Base-by-base conservation (phyloP, 1,140 invertebrate species). In the Hirudo medicinalis region DNA sequence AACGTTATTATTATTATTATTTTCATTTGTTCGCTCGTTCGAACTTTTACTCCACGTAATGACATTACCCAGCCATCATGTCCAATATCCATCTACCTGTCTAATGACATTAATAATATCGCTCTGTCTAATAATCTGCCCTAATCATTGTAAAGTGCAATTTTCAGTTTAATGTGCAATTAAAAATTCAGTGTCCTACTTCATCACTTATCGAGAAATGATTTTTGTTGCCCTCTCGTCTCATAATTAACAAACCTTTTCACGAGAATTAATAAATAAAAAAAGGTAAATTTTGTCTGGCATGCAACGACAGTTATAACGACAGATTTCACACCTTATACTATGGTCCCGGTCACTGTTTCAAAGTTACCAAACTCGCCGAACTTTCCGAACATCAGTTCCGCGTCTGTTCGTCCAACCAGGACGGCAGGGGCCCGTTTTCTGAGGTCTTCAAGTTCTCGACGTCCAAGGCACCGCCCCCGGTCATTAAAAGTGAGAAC, bases 351-450 rank as follows among this genome's bases (percentile, higher is more conserved):
- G 87, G 86, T 72, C 85, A 87, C 72, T 87, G 85, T 71, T 89
- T 87, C 80, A 91, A 91, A 82, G 87, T 92, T 55, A 88, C 88
- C 76, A 89, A 89, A 79, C 81, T 94, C 72, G 86, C 87, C 74
- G 91, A 93, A 80, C 84, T 87, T 72, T 90, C 86, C 3, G 81
- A 82, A 25, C 93, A 93, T 80, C 86, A 85, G 76, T 92, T 93
- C 82, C 85, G 90, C 71, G 90, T 94, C 76, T 88, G 86, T 76
- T 90, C 90, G 57, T 86, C 87, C 70, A 92, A 90, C 80, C 88
- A 89, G 78, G 90, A 89, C 54, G 91, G 91, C 0, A 85, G 88
- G 75, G 91, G 91, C 27, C 86, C 87, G 20, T 90, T 86, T 82
- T 90, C 89, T 1, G 84, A 86, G 70, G 83, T 87, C 27, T 86